phyloP scores from a whole-genome alignment of 2,113 vertebrate species.

The Leucopsar rothschildi region DNA sequence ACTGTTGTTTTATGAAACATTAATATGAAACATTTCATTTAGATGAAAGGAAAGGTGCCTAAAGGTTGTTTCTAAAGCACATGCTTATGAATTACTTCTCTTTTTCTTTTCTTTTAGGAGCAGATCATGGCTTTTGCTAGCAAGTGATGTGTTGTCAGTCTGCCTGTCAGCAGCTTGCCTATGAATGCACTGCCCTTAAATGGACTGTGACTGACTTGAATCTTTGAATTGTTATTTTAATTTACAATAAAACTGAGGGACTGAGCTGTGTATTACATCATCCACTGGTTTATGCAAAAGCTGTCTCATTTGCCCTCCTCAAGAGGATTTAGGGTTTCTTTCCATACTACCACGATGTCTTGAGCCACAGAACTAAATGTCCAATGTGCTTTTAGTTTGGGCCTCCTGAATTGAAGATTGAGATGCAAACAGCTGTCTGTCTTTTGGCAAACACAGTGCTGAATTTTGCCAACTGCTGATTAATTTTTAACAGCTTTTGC shows the following conservation, averaged over 20 bases:
- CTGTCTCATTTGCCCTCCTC: background rate
- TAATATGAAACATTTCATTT: background rate
- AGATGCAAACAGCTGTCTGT: background rate
- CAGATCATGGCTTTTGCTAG: constrained; percentile 94
- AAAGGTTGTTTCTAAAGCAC: background rate
- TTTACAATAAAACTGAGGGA: constrained; percentile 40
- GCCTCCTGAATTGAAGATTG: background rate
- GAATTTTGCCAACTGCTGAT: background rate
- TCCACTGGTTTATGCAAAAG: background rate
- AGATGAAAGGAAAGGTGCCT: background rate
- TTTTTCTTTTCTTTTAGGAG: constrained; percentile 78
- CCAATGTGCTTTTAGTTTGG: background rate
- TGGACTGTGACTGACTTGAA: background rate
- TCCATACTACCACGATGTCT: background rate
- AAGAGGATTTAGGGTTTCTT: background rate
- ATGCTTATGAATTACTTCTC: background rate
- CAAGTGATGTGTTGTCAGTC: constrained; percentile 75
- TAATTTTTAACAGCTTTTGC: background rate
- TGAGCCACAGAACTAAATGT: background rate
- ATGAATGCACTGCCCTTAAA: background rate
- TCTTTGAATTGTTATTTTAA: background rate
- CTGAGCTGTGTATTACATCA: background rate
- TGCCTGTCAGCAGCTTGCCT: background rate
- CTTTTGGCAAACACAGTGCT: background rate
- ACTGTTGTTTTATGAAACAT: background rate